phyloP scores from a whole-genome alignment of 2,113 vertebrate genomes.

The Cynopterus brachyotis region DNA sequence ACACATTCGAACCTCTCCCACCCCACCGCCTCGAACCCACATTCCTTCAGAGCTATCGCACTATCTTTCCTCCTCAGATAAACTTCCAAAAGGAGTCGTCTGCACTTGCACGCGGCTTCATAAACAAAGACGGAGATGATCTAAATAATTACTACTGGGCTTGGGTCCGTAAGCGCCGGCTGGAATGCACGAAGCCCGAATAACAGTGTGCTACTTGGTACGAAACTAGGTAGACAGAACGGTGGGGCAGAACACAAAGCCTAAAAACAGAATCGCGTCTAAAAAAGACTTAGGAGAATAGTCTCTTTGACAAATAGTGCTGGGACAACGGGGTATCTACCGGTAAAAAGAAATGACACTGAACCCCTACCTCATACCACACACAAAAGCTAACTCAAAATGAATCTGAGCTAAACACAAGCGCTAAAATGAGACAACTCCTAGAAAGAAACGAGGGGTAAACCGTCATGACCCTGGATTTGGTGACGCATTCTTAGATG shows the following conservation, averaged over 20 bases:
- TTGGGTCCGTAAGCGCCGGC: background rate
- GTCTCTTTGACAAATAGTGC: background rate
- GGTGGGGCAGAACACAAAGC: background rate
- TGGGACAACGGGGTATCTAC: background rate
- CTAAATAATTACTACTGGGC: background rate
- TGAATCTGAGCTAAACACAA: background rate
- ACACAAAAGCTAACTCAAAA: background rate
- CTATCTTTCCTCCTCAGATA: background rate
- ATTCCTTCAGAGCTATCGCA: background rate
- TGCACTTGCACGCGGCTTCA: background rate
- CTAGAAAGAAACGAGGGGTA: background rate
- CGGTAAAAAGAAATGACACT: background rate
- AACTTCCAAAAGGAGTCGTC: background rate
- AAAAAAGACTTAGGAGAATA: background rate
- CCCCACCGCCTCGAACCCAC: background rate
- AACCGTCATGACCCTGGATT: background rate
- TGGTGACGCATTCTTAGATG: background rate
- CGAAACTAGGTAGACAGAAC: background rate
- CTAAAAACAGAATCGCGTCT: background rate
- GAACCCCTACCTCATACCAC: background rate
- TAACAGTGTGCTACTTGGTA: background rate
- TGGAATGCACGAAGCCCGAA: background rate
- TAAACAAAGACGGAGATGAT: background rate
- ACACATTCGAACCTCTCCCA: background rate
- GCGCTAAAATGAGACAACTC: background rate